Conservation (phyloP, 2,113 vertebrate genomes). For the Falco punctatus region DNA sequence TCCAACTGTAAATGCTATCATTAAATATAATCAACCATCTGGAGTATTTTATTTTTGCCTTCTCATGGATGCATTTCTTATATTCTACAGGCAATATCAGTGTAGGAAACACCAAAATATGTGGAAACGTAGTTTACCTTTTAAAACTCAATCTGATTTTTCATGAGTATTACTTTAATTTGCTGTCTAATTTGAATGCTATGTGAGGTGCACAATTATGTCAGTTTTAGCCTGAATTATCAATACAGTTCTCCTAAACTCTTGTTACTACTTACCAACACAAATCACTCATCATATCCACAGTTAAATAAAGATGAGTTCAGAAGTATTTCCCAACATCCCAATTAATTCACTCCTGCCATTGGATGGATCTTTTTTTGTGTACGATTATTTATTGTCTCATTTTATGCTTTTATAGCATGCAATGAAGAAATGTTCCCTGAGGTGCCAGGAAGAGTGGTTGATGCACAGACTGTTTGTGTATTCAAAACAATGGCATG, state of each 20-base stretch:
- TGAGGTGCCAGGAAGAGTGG: background rate
- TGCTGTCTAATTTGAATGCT: background rate
- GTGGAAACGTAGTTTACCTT: background rate
- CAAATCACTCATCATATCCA: background rate
- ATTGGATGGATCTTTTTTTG: background rate
- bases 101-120: background rate
- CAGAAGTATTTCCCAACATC: background rate
- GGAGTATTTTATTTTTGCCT: background rate
- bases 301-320: background rate
- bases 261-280: background rate
- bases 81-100: background rate
- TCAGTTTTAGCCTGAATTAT: background rate
- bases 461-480: background rate
- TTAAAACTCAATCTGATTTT: background rate
- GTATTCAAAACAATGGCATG: background rate
- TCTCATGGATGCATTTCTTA: background rate
- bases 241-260: background rate
- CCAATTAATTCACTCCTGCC: background rate
- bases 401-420: background rate
- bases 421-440: rapidly evolving
- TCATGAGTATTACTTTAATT: background rate
- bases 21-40: background rate
- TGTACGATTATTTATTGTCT: background rate
- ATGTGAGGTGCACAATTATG: background rate
- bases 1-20: background rate